A percentile compares a stretch with the other conserved stretches of the same genome.
Conservation (phyloP, 1,140 invertebrate species). For the Drosophila parvula region DNA sequence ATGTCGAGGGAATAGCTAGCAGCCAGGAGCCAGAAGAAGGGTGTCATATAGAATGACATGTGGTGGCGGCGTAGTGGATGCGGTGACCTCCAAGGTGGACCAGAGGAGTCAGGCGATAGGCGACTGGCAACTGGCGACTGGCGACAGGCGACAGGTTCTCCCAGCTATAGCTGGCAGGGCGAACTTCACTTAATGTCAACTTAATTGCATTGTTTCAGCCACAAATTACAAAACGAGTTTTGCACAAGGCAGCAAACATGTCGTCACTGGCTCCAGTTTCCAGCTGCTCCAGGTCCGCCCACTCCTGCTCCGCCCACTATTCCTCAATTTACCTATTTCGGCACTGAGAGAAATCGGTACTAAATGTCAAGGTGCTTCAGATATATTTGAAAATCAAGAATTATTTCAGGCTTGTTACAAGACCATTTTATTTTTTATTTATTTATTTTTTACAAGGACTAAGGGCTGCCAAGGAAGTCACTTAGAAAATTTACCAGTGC, state of each 20-base stretch:
- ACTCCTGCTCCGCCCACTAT: conserved; percentile 6
- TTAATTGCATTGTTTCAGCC: conserved; percentile 81
- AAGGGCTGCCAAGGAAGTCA: neutral
- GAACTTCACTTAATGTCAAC: conserved; percentile 80
- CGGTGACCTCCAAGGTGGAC: conserved; percentile 48
- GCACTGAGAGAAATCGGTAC: conserved; percentile 5
- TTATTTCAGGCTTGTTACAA: neutral
- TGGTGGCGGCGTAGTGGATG: conserved; percentile 30
- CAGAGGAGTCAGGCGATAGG: conserved; percentile 15
- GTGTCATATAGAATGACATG: conserved; percentile 29
- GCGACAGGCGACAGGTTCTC: too few species aligned
- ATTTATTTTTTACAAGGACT: neutral
- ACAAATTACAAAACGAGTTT: conserved; percentile 80
- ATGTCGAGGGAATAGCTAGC: too few species aligned
- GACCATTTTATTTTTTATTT: neutral
- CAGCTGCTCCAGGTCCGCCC: conserved; percentile 20
- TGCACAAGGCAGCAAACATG: conserved; percentile 72
- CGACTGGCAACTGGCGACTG: too few species aligned
- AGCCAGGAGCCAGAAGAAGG: conserved; percentile 1
- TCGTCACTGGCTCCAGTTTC: conserved; percentile 56
- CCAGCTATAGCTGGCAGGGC: conserved; percentile 11
- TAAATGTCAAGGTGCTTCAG: accelerated
- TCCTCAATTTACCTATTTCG: neutral
- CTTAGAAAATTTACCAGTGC: conserved; percentile 6
- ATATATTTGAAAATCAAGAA: neutral